Base-by-base conservation (phyloP, 2,888 invertebrate species). In the Mechanitis mazaeus region DNA sequence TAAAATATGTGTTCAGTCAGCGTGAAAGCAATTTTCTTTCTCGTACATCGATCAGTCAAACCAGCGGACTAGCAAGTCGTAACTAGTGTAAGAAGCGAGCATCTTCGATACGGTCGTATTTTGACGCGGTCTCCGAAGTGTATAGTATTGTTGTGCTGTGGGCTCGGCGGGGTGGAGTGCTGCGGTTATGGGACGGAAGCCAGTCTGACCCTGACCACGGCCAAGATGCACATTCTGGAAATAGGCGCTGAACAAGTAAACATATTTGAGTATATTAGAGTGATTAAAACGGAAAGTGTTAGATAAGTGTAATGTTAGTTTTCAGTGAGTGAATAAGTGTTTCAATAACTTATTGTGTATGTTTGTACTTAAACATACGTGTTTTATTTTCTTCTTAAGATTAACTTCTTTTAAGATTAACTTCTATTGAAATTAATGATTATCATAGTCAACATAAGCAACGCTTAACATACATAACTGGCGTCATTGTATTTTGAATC, bases 1-100 rank as follows among this genome's bases (percentile, higher is more conserved):
- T 86, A 85, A 85, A 84, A 85, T 83, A 84, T 83, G 84, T 79
- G 85, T 81, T 86, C 88, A 86, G 77, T 79, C 80, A 83, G 84
- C 88, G 87, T 90, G 86, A 87, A 89, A 82, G 59, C 50, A 87
- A 87, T 89, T 90, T 87, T 88, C 89, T 88, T 84, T 87, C 79
- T 78, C 79, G 77, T 77, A 76, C 62, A 66, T 64, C 71, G 75
- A 65, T 78, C 76, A 63, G 58, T 56, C 42, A 42, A 42, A 42
- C 9, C 42, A 11, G 56, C 31, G 45, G 28, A 74, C 69, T 75
- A 72, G 71, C 68, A 75, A 56, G 59, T 60, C 55, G 56, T 69
- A 64, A 78, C 79, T 82, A 87, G 87, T 86, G 78, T 76, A 80
- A 78, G 79, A 76, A 73, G 74, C 78, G 81, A 79, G 80, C 71